These are phyloP conservation scores for Thereva nobilitata DNA, from an alignment of 2,888 invertebrate genomes.

Conservation along the genomic window DNA sequence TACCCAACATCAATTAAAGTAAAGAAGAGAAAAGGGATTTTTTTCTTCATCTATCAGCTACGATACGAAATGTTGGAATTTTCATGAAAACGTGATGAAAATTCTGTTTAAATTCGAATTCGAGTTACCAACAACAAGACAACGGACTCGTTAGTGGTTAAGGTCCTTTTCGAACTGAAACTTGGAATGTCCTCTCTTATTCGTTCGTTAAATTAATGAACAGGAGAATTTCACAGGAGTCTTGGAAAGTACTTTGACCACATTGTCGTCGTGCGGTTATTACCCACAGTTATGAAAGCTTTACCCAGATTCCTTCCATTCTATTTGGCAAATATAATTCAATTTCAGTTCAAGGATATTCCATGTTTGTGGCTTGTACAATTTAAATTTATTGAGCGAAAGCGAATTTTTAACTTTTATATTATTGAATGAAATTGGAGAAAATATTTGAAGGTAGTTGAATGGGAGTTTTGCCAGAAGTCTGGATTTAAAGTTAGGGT, in stretches of 20 bases:
- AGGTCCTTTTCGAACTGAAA: constrained; percentile 27
- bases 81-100: constrained; percentile 24
- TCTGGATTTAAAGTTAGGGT: no score
- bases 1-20: constrained; percentile 2
- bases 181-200: constrained; percentile 14
- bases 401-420: no score
- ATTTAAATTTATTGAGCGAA: no score
- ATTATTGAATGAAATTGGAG: no score
- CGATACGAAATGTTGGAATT: constrained; percentile 1
- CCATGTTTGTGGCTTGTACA: no score
- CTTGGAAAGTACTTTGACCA: constrained; percentile 17
- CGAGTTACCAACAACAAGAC: constrained; percentile 20
- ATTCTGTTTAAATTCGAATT: constrained; percentile 27
- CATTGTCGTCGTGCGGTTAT: neutral
- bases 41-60: neutral
- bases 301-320: no score
- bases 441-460: no score
- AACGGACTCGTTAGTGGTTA: constrained; percentile 29
- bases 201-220: constrained; percentile 32
- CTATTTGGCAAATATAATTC: no score
- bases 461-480: no score
- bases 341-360: no score
- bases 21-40: constrained; percentile 9
- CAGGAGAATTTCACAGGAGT: constrained; percentile 3
- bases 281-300: no score